Percentiles rank a stretch among this genome's conserved stretches.
Evolutionary conservation across 1,140 invertebrate species (phyloP).

Genomic region (Danaus melanippus): DNA sequence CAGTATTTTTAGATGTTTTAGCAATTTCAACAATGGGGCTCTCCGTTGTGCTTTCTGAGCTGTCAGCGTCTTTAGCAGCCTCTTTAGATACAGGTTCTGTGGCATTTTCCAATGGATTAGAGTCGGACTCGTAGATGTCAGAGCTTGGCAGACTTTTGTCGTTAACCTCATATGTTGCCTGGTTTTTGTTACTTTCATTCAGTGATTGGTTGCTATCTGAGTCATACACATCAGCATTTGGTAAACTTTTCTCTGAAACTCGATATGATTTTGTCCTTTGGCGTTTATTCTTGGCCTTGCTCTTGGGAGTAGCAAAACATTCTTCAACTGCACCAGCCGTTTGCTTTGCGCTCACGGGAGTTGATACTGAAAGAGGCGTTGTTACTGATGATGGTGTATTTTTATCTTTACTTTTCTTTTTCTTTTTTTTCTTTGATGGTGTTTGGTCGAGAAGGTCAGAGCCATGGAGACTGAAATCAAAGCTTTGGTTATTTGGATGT

Average conservation of each 20-base stretch:
- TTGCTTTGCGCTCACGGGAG: slow-evolving; percentile 4
- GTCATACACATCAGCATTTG: slow-evolving; percentile 55
- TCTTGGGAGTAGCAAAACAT: slow-evolving; percentile 67
- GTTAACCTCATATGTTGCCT: slow-evolving; percentile 32
- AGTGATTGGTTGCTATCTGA: slow-evolving; percentile 60
- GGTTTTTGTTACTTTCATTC: slow-evolving; percentile 36
- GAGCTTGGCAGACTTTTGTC: slow-evolving; percentile 42
- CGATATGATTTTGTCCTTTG: slow-evolving; percentile 47
- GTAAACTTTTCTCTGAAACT: slow-evolving; percentile 43
- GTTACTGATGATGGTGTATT: slow-evolving; percentile 40
- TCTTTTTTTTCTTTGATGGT: slow-evolving; percentile 56
- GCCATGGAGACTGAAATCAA: slow-evolving; percentile 67
- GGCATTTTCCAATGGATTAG: slow-evolving; percentile 34
- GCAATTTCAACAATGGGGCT: slow-evolving; percentile 15
- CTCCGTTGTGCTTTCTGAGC: slow-evolving; percentile 27
- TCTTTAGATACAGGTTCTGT: slow-evolving; percentile 21
- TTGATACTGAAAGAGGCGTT: slow-evolving; percentile 1
- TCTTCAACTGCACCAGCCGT: slow-evolving; percentile 26
- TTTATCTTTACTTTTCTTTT: slow-evolving; percentile 51
- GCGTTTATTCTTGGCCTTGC: slow-evolving; percentile 58
- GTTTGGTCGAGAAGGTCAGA: slow-evolving; percentile 53
- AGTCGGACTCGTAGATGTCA: slow-evolving; percentile 56
- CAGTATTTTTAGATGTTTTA: slow-evolving; percentile 19
- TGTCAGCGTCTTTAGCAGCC: slow-evolving; percentile 21
- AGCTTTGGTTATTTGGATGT: slow-evolving; percentile 48